Conservation (phyloP, 1,140 invertebrate genomes). For the Leptestheria dahalacensis region DNA sequence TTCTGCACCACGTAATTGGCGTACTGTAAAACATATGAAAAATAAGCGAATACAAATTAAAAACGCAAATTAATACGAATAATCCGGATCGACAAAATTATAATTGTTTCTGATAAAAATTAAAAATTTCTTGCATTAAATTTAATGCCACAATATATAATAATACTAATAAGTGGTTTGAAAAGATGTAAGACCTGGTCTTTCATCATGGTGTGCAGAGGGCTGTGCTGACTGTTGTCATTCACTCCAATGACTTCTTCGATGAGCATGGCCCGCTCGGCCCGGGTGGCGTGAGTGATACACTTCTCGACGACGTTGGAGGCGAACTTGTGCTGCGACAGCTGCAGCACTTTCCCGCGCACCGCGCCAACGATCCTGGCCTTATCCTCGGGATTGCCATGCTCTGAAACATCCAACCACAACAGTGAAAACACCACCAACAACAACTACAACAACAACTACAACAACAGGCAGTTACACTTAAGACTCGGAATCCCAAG, state of each 20-base stretch:
- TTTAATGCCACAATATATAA: too few species aligned
- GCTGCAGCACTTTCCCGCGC: slow-evolving; percentile 79
- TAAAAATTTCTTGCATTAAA: too few species aligned
- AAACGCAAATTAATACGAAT: background rate
- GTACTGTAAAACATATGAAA: slow-evolving; percentile 42
- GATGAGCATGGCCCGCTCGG: slow-evolving; percentile 73
- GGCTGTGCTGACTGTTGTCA: slow-evolving; percentile 51
- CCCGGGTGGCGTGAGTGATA: slow-evolving; percentile 76
- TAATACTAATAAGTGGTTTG: too few species aligned
- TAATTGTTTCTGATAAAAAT: too few species aligned
- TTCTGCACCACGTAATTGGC: slow-evolving; percentile 99
- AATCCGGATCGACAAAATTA: too few species aligned
- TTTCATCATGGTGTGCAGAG: slow-evolving; percentile 97
- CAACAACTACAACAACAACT: background rate
- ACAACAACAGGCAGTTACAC: slow-evolving; percentile 25
- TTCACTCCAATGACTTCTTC: slow-evolving; percentile 86
- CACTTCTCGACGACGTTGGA: slow-evolving; percentile 94
- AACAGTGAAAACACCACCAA: background rate
- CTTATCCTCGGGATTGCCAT: slow-evolving; percentile 87
- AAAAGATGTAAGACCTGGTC: too few species aligned
- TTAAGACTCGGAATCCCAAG: background rate
- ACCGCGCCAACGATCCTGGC: slow-evolving; percentile 83
- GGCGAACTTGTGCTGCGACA: slow-evolving; percentile 99
- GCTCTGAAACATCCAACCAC: slow-evolving; percentile 44
- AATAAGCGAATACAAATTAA: background rate